These are phyloP conservation scores for Aphelenchoides fujianensis DNA, from an alignment of 1,140 invertebrate species.

Conservation along the genomic window DNA sequence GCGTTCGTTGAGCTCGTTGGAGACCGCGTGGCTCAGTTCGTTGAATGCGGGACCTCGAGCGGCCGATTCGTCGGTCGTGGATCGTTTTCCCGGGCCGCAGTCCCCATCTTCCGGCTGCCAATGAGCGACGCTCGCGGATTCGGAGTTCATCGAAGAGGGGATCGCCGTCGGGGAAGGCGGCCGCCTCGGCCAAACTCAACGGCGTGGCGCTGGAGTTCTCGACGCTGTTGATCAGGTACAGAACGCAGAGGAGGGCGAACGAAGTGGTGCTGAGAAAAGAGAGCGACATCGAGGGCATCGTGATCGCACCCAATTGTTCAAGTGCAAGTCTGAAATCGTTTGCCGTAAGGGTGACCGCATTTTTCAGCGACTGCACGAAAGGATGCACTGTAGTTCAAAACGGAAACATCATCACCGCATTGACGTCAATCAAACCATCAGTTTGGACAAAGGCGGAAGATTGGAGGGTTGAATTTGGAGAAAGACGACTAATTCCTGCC, in stretches of 20 bases:
- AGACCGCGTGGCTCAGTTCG: neutral
- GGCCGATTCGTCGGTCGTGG: conserved; percentile 3
- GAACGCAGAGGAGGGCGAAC: neutral
- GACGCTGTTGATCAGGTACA: neutral
- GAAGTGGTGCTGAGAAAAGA: neutral
- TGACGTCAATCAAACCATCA: too few species aligned
- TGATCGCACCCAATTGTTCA: conserved; percentile 12
- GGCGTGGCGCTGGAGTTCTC: neutral
- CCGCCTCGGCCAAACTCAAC: neutral
- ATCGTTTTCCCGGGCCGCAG: conserved; percentile 16
- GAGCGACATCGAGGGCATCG: neutral
- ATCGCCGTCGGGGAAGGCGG: neutral
- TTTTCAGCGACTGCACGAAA: too few species aligned
- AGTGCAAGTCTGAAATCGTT: conserved; percentile 5
- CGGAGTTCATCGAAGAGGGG: neutral
- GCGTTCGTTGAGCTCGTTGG: conserved; percentile 8
- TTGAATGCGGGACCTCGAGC: neutral
- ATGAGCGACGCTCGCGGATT: neutral
- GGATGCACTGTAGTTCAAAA: too few species aligned
- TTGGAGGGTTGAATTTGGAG: too few species aligned
- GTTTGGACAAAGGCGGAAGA: too few species aligned
- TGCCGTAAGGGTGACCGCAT: too few species aligned
- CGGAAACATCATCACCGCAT: too few species aligned
- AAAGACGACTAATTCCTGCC: too few species aligned
- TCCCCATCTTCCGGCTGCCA: conserved; percentile 21